These are phyloP conservation scores for Pseudomugil tenellus DNA, from an alignment of 2,797 vertebrate genomes.

Conservation along the genomic window DNA sequence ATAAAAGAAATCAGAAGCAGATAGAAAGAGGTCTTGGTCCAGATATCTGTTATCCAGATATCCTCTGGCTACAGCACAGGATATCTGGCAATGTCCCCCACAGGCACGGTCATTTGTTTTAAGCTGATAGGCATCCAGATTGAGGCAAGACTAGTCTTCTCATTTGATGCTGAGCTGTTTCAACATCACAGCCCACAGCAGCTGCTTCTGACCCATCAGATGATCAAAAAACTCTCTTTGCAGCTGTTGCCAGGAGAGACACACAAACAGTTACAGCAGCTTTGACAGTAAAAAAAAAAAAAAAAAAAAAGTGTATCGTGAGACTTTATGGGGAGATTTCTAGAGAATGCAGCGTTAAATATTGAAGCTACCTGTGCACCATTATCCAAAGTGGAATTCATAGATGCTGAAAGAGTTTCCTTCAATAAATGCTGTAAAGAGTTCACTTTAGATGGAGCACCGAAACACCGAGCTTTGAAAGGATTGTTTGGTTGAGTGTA, in stretches of 20 bases:
- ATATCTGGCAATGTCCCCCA: neutral
- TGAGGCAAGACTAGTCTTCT: constrained; percentile 8
- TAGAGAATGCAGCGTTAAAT: constrained; percentile 38
- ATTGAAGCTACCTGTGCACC: constrained; percentile 42
- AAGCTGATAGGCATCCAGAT: constrained; percentile 3
- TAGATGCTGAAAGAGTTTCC: constrained; percentile 41
- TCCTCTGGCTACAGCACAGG: neutral
- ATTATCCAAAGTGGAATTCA: constrained; percentile 42
- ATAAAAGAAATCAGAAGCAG: neutral
- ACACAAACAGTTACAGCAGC: neutral
- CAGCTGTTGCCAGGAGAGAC: constrained; percentile 8
- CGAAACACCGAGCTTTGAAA: constrained; percentile 60
- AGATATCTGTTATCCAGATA: constrained; percentile 2
- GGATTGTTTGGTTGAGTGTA: constrained; percentile 60
- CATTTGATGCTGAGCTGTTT: constrained; percentile 10
- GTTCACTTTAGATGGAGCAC: constrained; percentile 56
- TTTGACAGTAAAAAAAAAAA: constrained; percentile 27
- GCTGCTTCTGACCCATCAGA: constrained; percentile 21
- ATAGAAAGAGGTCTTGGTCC: neutral
- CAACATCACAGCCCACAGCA: constrained; percentile 13
- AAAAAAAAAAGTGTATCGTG: constrained; percentile 33
- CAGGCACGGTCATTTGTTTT: neutral
- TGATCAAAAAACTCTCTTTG: constrained; percentile 13
- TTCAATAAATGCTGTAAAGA: constrained; percentile 36
- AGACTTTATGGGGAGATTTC: constrained; percentile 27